These are phyloP conservation scores for Hyphantria cunea DNA, from an alignment of 1,140 invertebrate genomes.

Conservation along the genomic window DNA sequence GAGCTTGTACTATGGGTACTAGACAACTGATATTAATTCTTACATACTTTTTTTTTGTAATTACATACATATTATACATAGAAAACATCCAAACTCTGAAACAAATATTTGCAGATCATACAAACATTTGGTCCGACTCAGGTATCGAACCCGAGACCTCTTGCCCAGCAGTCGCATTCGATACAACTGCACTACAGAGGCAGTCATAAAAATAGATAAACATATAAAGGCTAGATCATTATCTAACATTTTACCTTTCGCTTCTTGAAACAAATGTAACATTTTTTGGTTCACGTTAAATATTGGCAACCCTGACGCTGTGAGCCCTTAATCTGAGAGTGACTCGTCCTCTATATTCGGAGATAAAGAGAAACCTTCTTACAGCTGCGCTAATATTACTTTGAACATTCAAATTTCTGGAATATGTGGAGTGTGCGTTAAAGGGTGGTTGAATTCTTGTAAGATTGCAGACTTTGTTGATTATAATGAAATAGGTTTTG, in stretches of 20 bases:
- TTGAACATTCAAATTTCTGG: conserved; percentile 6
- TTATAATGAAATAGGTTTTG: conserved; percentile 1
- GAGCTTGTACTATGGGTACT: no score
- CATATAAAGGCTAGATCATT: no score
- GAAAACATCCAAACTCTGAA: no score
- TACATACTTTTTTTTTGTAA: no score
- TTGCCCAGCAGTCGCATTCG: no score
- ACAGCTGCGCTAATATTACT: conserved; percentile 21
- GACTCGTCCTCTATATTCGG: conserved; percentile 13
- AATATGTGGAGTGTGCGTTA: conserved; percentile 10
- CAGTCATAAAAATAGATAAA: no score
- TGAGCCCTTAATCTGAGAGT: conserved; percentile 14
- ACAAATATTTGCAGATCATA: no score
- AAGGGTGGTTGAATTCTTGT: not conserved
- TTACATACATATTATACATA: no score
- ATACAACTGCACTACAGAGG: no score
- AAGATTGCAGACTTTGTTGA: not conserved
- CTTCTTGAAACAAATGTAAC: not conserved
- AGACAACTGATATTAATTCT: no score
- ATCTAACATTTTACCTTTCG: not conserved
- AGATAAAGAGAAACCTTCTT: conserved; percentile 17
- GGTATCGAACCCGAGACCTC: no score
- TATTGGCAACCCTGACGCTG: not conserved
- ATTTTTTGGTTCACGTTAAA: not conserved
- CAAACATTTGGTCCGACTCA: no score